Base-by-base conservation (phyloP, 2,888 invertebrate genomes). In the Zeuzera pyrina region DNA sequence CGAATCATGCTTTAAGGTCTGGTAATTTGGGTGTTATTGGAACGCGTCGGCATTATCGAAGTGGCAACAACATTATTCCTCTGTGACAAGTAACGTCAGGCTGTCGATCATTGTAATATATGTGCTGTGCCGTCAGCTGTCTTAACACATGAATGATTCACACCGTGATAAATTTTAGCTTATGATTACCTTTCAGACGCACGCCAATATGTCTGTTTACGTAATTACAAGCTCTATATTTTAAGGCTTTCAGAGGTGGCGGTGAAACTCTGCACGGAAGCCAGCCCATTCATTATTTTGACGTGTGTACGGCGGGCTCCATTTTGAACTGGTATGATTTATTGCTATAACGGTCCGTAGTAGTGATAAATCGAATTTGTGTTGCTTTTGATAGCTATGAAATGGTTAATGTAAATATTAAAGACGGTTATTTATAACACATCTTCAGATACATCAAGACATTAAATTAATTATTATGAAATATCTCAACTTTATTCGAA, bases 81-180 rank as follows among this genome's bases (percentile, higher is more conserved):
- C 62, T 68, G 76, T 77, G 79, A 81, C 81, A 79, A 68, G 78
- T 58, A 68, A 72, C 70, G 78, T 81, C 78, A 69, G 71, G 74
- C 70, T 79, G 81, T 83, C 81, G 78, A 81, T 83, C 81, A 83
- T 72, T 77, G 70, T 79, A 83, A 83, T 79, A 69, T 83, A 83
- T 83, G 79, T 71, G 77, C 74, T 62, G 67, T 61, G 70, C 78
- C 79, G 81, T 81, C 81, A 79, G 74, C 79, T 79, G 81, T 79
- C 81, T 73, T 61, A 64, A 65, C 70, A 70, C 74, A 76, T 79
- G 81, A 81, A 77, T 79, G 81, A 81, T 81, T 83, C 81, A 81
- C 79, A 78, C 65, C 66, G 68, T 77, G 79, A 83, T 83, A 81
- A 83, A 83, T 81, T 79, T 71, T 68, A 78, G 79, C 78, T 81